Percentiles rank a stretch among this genome's conserved stretches.
Evolutionary conservation across 92 coral and sea anemone species (phyloP).

Genomic region (Zoanthus sansibaricus): DNA sequence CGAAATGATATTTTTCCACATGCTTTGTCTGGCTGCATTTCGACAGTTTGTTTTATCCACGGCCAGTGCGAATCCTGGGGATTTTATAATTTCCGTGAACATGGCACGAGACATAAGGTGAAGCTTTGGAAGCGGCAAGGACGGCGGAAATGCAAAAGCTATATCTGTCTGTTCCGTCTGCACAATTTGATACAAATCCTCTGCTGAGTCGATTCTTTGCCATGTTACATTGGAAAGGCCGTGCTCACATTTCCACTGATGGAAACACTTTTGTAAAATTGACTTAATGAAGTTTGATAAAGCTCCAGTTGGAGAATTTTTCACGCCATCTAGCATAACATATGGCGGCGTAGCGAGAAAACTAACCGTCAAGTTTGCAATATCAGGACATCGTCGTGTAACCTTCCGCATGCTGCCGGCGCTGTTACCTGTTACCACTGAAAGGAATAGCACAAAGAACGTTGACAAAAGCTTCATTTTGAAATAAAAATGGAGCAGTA

Average conservation of each 20-base stretch:
- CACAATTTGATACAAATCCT: conserved; percentile 47
- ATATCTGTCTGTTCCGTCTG: conserved; percentile 45
- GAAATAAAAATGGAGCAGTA: not conserved
- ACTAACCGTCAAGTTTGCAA: conserved; percentile 46
- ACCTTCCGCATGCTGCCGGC: not conserved
- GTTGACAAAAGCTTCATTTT: not conserved
- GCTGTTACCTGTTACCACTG: not conserved
- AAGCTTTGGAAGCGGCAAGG: conserved; percentile 30
- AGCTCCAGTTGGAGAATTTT: conserved; percentile 22
- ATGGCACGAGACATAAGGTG: conserved; percentile 10
- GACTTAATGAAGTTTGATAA: conserved; percentile 46
- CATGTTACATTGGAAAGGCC: conserved; percentile 27
- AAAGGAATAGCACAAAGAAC: not conserved
- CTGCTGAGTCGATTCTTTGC: conserved; percentile 55
- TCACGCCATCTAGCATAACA: not conserved
- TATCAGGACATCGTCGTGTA: not conserved
- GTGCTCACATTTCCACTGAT: conserved; percentile 52
- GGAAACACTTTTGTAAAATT: conserved; percentile 41
- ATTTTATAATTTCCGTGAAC: conserved; percentile 49
- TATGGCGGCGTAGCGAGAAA: conserved; percentile 53
- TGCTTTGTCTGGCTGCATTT: conserved; percentile 40
- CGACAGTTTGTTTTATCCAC: conserved; percentile 72
- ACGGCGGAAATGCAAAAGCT: conserved; percentile 72
- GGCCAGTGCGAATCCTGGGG: conserved; percentile 79
- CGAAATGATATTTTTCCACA: conserved; percentile 59